Evolutionary conservation across 1,140 invertebrate species (phyloP).

Genomic region (Platyscapa corneri): DNA sequence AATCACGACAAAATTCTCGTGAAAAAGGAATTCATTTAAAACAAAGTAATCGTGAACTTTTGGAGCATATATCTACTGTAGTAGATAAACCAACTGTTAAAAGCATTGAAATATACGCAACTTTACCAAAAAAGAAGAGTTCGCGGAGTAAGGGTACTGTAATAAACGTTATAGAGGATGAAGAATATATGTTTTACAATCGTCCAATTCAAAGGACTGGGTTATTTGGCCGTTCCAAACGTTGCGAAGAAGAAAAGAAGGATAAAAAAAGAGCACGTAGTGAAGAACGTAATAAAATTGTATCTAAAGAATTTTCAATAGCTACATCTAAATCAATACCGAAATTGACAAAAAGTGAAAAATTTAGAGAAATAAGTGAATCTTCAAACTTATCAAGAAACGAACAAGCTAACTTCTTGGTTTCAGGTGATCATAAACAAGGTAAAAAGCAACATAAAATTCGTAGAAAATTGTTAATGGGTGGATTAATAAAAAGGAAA

Average conservation of each 20-base stretch:
- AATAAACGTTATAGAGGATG: slow-evolving; percentile 81
- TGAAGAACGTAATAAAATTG: slow-evolving; percentile 85
- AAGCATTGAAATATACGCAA: slow-evolving; percentile 93
- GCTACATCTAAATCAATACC: slow-evolving; percentile 75
- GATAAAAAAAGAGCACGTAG: slow-evolving; percentile 88
- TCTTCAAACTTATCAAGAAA: slow-evolving; percentile 36
- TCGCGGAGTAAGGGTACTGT: slow-evolving; percentile 78
- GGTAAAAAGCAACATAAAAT: slow-evolving; percentile 94
- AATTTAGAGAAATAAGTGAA: slow-evolving; percentile 77
- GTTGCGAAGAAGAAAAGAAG: slow-evolving; percentile 81
- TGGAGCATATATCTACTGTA: slow-evolving; percentile 69
- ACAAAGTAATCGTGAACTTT: slow-evolving; percentile 80
- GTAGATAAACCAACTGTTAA: slow-evolving; percentile 77
- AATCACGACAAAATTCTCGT: slow-evolving; percentile 80
- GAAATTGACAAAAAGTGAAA: slow-evolving; percentile 76
- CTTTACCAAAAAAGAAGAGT: slow-evolving; percentile 90
- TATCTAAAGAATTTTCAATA: slow-evolving; percentile 80
- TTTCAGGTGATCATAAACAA: slow-evolving; percentile 78
- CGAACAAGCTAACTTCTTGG: slow-evolving; percentile 44
- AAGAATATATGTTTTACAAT: slow-evolving; percentile 80
- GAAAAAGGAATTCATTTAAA: slow-evolving; percentile 79
- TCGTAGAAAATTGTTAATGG: slow-evolving; percentile 89
- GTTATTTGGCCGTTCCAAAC: slow-evolving; percentile 79
- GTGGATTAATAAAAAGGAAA: slow-evolving; percentile 89
- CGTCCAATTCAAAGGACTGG: slow-evolving; percentile 79